A percentile compares a stretch with the other conserved stretches of the same genome.
Evolutionary conservation across 2,797 vertebrate species (phyloP).

Genomic region (Mormyrus hasselquistii): DNA sequence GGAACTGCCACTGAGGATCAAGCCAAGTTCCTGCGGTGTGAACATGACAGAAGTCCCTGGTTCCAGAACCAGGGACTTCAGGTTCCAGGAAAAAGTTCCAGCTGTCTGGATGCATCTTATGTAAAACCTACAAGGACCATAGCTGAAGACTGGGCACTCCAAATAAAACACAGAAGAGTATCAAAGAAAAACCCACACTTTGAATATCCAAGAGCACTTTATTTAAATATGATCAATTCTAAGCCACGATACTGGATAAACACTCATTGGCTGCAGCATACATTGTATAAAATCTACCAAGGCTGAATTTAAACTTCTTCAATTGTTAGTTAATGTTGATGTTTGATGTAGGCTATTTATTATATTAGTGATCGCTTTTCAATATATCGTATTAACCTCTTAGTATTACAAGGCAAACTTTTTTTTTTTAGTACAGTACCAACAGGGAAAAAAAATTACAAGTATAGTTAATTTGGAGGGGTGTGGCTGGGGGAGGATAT

Average conservation of each 20-base stretch:
- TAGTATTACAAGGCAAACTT: conserved; percentile 48
- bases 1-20: neutral
- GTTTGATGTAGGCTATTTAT: neutral
- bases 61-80: neutral
- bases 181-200: neutral
- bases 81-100: neutral
- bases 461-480: conserved; percentile 15
- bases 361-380: neutral
- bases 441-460: conserved; percentile 28
- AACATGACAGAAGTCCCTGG: neutral
- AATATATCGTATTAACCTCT: conserved; percentile 39
- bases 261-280: conserved; percentile 55
- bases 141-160: neutral
- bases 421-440: conserved; percentile 34
- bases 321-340: neutral
- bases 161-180: neutral
- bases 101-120: neutral
- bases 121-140: neutral
- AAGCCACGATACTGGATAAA: conserved; percentile 63
- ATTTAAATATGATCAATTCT: conserved; percentile 58
- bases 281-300: conserved; percentile 49
- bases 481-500: neutral
- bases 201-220: conserved; percentile 50
- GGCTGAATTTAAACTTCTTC: conserved; percentile 41
- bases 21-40: neutral